Evolutionary conservation across 2,113 vertebrate genomes (phyloP).

Genomic region (Bombycilla garrulus): DNA sequence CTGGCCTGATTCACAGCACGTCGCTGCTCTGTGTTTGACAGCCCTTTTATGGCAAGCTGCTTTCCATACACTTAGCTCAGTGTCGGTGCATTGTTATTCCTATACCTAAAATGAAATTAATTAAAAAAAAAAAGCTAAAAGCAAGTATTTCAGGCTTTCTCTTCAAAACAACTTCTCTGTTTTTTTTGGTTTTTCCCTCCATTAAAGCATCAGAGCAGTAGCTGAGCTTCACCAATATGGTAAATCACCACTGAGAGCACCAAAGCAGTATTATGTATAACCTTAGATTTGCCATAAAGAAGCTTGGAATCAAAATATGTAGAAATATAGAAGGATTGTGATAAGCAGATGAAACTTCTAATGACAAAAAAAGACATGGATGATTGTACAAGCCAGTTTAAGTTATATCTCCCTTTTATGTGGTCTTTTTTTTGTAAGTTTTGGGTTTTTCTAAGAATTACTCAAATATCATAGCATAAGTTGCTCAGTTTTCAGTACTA

Average conservation of each 20-base stretch:
- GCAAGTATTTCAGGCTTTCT: neutral
- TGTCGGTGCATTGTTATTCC: neutral
- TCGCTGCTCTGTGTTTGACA: rapidly evolving
- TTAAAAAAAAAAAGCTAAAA: neutral
- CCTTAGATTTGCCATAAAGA: neutral
- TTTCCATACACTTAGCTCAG: neutral
- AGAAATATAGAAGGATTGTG: neutral
- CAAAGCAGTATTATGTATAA: neutral
- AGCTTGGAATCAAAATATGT: neutral
- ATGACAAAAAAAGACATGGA: neutral
- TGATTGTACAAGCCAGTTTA: neutral
- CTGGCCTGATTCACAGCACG: neutral
- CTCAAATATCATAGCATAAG: neutral
- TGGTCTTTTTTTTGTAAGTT: too few species aligned
- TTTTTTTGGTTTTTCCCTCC: neutral
- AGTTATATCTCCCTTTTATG: neutral
- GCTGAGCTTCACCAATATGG: neutral
- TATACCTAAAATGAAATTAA: neutral
- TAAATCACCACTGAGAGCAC: neutral
- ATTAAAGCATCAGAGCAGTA: neutral
- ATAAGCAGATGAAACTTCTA: neutral
- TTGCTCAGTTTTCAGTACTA: neutral
- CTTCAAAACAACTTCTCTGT: neutral
- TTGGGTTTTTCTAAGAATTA: neutral
- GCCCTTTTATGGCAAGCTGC: neutral